Evolutionary conservation across 2,888 invertebrate species (phyloP), one percentile per base, ranked within the genome.

Genomic region (Calameuta idolon): DNA sequence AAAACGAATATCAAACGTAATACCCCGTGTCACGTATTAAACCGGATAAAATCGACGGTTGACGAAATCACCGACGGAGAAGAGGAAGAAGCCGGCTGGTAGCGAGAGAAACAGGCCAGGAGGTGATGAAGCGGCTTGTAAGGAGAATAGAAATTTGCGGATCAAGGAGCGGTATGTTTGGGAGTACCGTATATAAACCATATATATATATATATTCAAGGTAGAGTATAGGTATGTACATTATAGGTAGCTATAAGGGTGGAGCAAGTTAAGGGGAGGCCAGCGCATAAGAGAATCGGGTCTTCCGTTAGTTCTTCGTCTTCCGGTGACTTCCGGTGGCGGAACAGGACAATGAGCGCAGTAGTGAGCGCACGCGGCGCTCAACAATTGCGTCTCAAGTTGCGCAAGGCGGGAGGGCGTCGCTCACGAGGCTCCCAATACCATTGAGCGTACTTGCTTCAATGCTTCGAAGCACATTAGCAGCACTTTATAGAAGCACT

Each of bases 251-350:
- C 9, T 23, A 23, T 23, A 55, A 55, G 55, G 55, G 55, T 55
- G 55, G 55, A 23, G 23, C 2, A 55, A 55, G 55, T 55, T 55
- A 23, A 55, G 55, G 55, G 55, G 9, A 55, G 55, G 55, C 9
- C 11, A 30, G 74, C 34, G 71, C 34, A 74, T 30, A 74, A 34
- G 74, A 74, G 74, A 30, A 81, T 76, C 81, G 86, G 87, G 86
- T 90, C 90, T 90, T 90, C 89, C 90, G 89, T 88, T 90, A 88
- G 89, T 89, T 89, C 86, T 89, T 91, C 90, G 91, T 90, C 91
- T 91, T 91, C 91, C 91, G 90, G 90, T 91, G 91, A 91, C 91
- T 91, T 91, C 91, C 91, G 91, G 91, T 91, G 88, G 86, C 83
- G 86, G 83, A 84, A 79, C 82, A 82, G 87, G 84, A 87, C 87